Percentiles rank a stretch among this genome's conserved stretches.
Conservation (phyloP, 2,888 invertebrate genomes). For the Melanchra persicariae region DNA sequence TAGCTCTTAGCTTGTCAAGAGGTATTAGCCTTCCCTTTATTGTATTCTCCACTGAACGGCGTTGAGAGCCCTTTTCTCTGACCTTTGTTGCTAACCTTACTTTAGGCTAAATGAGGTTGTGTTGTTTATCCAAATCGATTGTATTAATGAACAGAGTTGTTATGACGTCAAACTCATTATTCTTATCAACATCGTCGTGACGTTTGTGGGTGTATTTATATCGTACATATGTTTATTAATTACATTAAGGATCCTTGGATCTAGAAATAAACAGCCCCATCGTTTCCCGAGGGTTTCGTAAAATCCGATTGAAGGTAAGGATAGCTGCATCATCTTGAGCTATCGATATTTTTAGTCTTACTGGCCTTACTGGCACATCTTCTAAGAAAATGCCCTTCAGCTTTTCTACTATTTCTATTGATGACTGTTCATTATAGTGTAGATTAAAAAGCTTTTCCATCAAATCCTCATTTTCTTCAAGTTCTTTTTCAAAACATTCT, state of each 20-base stretch:
- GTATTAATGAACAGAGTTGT: neutral
- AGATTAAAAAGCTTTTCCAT: constrained; percentile 1
- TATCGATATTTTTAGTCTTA: constrained; percentile 8
- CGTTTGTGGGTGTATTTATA: neutral
- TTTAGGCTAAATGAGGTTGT: constrained; percentile 22
- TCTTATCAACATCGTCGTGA: neutral
- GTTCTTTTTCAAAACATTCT: constrained; percentile 14
- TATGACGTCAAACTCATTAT: neutral
- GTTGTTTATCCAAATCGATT: constrained; percentile 30
- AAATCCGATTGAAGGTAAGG: constrained; percentile 10
- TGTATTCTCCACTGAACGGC: constrained; percentile 43
- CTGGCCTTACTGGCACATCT: neutral
- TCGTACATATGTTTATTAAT: constrained; percentile 15
- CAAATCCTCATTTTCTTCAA: neutral
- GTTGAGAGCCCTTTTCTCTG: constrained; percentile 35
- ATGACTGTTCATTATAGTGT: neutral
- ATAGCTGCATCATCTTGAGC: constrained; percentile 2
- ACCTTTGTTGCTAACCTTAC: constrained; percentile 55
- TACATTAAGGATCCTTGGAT: neutral
- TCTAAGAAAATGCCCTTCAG: too few relatives aligned
- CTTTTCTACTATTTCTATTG: too few relatives aligned
- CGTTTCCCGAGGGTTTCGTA: constrained; percentile 11
- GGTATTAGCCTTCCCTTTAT: constrained; percentile 54
- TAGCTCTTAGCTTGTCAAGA: constrained; percentile 57
- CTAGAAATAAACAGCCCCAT: constrained; percentile 22